Evolutionary conservation across 1,140 invertebrate genomes (phyloP).

Genomic region (Sweltsa coloradensis): DNA sequence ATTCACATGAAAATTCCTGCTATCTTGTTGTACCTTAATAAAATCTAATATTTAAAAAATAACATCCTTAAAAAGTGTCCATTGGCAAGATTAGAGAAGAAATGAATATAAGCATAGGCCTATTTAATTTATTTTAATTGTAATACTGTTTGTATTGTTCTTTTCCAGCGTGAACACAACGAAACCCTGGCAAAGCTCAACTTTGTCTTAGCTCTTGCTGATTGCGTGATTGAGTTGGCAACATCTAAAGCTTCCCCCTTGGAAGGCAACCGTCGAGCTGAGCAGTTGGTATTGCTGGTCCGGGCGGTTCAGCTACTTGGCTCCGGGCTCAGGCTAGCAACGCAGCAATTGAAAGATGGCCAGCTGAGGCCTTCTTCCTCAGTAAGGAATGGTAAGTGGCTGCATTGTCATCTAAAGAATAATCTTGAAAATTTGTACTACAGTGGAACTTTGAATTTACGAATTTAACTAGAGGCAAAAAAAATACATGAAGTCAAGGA

Average conservation of each 20-base stretch:
- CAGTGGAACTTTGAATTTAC: too few species aligned
- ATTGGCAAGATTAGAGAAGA: too few species aligned
- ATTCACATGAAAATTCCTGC: too few species aligned
- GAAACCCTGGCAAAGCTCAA: slow-evolving; percentile 87
- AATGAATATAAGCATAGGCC: too few species aligned
- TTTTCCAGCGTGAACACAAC: slow-evolving; percentile 70
- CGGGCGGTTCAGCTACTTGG: slow-evolving; percentile 83
- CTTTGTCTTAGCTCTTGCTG: slow-evolving; percentile 81
- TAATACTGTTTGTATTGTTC: too few species aligned
- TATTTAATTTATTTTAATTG: too few species aligned
- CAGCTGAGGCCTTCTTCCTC: slow-evolving; percentile 78
- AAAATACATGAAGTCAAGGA: too few species aligned
- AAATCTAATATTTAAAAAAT: too few species aligned
- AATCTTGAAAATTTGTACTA: background rate
- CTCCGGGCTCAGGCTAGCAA: slow-evolving; percentile 81
- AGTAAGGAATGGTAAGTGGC: slow-evolving; percentile 67
- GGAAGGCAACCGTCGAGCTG: slow-evolving; percentile 42
- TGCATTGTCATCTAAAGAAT: background rate
- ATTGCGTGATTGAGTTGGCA: slow-evolving; percentile 81
- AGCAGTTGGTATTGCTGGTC: slow-evolving; percentile 85
- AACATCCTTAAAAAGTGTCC: too few species aligned
- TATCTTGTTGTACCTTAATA: too few species aligned
- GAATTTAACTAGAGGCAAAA: too few species aligned
- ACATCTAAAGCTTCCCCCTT: slow-evolving; percentile 60
- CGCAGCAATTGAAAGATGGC: slow-evolving; percentile 69